A percentile compares a stretch with the other conserved stretches of the same genome.
phyloP scores from a whole-genome alignment of 2,888 invertebrate genomes.

The Drosophila testacea region DNA sequence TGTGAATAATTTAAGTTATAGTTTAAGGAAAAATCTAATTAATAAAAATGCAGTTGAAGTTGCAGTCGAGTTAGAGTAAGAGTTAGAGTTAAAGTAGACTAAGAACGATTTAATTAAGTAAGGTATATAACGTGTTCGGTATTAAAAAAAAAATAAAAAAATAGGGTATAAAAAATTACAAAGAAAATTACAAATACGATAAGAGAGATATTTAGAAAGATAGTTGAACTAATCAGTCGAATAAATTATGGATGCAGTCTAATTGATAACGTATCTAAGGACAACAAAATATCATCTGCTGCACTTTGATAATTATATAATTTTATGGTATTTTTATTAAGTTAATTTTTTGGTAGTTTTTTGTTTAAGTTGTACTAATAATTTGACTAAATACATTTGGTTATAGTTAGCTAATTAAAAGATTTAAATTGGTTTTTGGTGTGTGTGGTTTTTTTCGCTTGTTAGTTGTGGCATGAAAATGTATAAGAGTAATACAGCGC shows the following conservation, averaged over 20 bases:
- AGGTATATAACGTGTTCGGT: constrained; percentile 11
- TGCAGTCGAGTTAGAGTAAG: constrained; percentile 27
- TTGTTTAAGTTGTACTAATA: constrained; percentile 35
- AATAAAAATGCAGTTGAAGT: constrained; percentile 32
- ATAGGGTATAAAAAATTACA: constrained; percentile 10
- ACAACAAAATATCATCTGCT: constrained; percentile 45
- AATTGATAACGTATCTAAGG: constrained; percentile 36
- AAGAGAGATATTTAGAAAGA: constrained; percentile 16
- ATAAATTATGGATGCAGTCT: constrained; percentile 63
- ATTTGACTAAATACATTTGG: constrained; percentile 61
- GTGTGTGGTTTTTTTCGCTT: constrained; percentile 22
- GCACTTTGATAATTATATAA: constrained; percentile 31
- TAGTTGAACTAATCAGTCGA: constrained; percentile 64
- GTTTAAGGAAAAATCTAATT: constrained; percentile 22
- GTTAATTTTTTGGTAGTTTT: constrained; percentile 11
- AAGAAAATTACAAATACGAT: constrained; percentile 13
- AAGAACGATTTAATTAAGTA: constrained; percentile 50
- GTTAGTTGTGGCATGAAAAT: constrained; percentile 43
- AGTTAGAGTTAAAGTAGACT: constrained; percentile 24
- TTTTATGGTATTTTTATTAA: constrained; percentile 12
- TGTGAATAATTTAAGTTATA: background rate
- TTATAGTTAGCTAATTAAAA: constrained; percentile 38
- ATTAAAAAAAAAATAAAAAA: constrained; percentile 20
- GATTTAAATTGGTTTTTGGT: constrained; percentile 25
- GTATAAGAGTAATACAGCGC: constrained; percentile 55